phyloP scores from a whole-genome alignment of 2,888 invertebrate genomes.

The Drosophila flavopinicola region DNA sequence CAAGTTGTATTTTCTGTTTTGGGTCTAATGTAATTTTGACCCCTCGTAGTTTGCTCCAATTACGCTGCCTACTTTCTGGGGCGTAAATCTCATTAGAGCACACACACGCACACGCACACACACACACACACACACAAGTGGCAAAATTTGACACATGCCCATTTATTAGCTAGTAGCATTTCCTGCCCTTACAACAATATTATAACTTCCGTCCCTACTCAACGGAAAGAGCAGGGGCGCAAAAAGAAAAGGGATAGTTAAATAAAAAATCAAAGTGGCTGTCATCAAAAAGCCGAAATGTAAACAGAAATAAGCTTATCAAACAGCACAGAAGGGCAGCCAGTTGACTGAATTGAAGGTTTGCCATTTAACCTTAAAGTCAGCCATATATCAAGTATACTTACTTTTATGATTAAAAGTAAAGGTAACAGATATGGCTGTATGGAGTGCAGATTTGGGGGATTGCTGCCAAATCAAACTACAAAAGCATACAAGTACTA shows the following conservation, averaged over 20 bases:
- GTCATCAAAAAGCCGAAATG: slow-evolving; percentile 65
- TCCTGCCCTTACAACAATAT: slow-evolving; percentile 30
- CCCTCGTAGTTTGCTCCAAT: slow-evolving; percentile 40
- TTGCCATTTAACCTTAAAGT: slow-evolving; percentile 61
- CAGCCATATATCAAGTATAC: slow-evolving; percentile 32
- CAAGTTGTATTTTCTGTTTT: slow-evolving; percentile 11
- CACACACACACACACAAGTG: not conserved
- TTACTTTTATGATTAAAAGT: slow-evolving; percentile 31
- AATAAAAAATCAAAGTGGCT: slow-evolving; percentile 62
- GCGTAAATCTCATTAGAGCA: slow-evolving; percentile 53
- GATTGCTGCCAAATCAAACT: no score
- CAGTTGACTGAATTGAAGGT: slow-evolving; percentile 57
- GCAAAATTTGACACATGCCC: slow-evolving; percentile 53
- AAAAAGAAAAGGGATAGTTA: slow-evolving; percentile 51
- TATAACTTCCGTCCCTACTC: slow-evolving; percentile 36
- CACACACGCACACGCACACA: slow-evolving; percentile 10
- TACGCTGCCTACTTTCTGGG: slow-evolving; percentile 45
- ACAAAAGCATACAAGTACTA: no score
- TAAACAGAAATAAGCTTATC: slow-evolving; percentile 72
- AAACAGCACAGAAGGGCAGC: slow-evolving; percentile 20
- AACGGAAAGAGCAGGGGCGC: not conserved
- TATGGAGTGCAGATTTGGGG: no score
- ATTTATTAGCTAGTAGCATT: slow-evolving; percentile 53
- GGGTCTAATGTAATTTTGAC: slow-evolving; percentile 44
- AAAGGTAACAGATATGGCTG: not conserved